Evolutionary conservation across 2,888 invertebrate genomes (phyloP).

Genomic region (Trichopoda pennipes): DNA sequence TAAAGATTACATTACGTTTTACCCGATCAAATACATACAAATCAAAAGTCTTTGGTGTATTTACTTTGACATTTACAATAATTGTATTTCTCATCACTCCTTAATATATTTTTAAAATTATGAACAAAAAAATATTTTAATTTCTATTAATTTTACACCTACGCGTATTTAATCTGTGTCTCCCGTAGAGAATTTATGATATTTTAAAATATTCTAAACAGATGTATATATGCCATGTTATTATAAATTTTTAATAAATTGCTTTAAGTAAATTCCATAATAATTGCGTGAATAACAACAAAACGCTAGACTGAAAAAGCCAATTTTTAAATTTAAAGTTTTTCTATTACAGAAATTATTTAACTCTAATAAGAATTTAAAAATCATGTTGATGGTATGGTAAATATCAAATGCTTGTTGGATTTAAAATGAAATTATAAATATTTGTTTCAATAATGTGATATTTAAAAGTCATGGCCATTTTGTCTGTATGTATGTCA

Average conservation of each 20-base stretch:
- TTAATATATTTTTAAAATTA: slow-evolving; percentile 44
- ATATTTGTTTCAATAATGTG: no score
- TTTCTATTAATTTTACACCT: slow-evolving; percentile 40
- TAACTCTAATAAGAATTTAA: not conserved
- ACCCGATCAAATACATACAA: not conserved
- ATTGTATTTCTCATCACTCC: slow-evolving; percentile 55
- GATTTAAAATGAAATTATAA: no score
- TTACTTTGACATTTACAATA: slow-evolving; percentile 1
- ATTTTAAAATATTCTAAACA: not conserved
- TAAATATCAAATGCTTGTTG: no score
- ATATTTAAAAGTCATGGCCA: not conserved
- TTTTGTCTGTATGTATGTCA: not conserved
- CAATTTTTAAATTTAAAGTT: not conserved
- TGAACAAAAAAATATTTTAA: slow-evolving; percentile 20
- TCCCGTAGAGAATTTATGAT: not conserved
- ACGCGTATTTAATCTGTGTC: slow-evolving; percentile 7
- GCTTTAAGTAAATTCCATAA: slow-evolving; percentile 1
- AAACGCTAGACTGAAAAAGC: not conserved
- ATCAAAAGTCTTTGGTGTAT: not conserved
- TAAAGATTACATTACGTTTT: not conserved
- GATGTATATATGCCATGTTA: no score
- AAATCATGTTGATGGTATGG: no score
- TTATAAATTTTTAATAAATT: not conserved
- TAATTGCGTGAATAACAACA: not conserved
- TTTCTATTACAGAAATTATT: not conserved